Evolutionary conservation across 2,113 vertebrate genomes (phyloP).

Genomic region (Chamaetylas fuelleborni): DNA sequence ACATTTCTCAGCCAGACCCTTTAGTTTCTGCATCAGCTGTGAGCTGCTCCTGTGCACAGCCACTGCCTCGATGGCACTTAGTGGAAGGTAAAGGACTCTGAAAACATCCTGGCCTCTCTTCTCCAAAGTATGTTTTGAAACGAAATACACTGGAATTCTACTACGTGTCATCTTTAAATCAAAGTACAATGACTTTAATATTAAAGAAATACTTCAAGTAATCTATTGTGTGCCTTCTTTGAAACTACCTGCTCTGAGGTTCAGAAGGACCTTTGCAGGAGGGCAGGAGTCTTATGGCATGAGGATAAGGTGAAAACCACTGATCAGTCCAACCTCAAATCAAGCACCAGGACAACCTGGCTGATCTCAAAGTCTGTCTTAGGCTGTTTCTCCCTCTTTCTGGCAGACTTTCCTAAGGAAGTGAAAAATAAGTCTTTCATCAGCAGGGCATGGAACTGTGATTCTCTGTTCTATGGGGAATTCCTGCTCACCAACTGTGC

Average conservation of each 20-base stretch:
- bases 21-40: not conserved
- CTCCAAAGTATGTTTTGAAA: not conserved
- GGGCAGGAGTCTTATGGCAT: not conserved
- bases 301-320: not conserved
- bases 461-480: not conserved
- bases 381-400: not conserved
- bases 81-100: not conserved
- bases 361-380: not conserved
- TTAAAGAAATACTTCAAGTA: slow-evolving; percentile 10
- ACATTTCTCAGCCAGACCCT: not conserved
- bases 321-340: not conserved
- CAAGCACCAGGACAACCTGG: not conserved
- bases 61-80: not conserved
- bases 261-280: not conserved
- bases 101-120: not conserved
- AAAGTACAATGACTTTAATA: slow-evolving; percentile 5
- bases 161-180: not conserved
- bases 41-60: rapidly evolving
- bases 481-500: not conserved
- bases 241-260: not conserved
- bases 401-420: not conserved
- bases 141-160: slow-evolving; percentile 42
- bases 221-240: not conserved
- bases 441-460: not conserved
- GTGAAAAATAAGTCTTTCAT: not conserved